phyloP scores from a whole-genome alignment of 1,140 invertebrate genomes.

The Ceratosolen solmsi region DNA sequence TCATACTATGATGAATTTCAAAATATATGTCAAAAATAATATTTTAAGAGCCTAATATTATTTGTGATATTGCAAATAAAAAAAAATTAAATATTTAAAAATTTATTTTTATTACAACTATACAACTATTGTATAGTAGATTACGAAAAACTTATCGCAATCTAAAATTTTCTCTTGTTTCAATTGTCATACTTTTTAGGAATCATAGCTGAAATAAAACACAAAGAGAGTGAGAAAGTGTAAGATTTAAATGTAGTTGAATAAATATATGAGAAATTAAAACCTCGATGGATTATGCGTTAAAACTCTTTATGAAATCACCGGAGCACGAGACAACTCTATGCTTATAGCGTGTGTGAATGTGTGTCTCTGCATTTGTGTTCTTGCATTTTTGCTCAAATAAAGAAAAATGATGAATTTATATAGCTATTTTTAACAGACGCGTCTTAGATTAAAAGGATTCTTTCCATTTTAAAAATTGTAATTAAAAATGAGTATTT shows the following conservation, averaged over 20 bases:
- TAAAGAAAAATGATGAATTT: not conserved
- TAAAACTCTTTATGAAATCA: too few species aligned
- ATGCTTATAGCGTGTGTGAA: too few species aligned
- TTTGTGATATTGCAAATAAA: too few species aligned
- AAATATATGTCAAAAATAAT: too few species aligned
- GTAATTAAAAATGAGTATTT: not conserved
- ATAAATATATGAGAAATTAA: conserved; percentile 16
- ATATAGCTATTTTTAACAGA: not conserved
- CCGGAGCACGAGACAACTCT: too few species aligned
- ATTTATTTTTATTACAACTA: too few species aligned
- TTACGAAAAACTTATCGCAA: not conserved
- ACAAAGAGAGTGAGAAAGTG: not conserved
- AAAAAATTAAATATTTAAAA: too few species aligned
- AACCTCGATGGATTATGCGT: not conserved
- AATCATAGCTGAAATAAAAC: not conserved
- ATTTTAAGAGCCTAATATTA: too few species aligned
- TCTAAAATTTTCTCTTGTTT: not conserved
- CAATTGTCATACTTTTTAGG: not conserved
- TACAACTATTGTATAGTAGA: conserved; percentile 10
- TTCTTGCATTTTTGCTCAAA: not conserved
- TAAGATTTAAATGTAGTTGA: not conserved
- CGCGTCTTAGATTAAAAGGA: not conserved
- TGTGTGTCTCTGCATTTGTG: too few species aligned
- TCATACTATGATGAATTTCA: too few species aligned
- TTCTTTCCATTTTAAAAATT: not conserved